Base-by-base conservation (phyloP, 2,797 vertebrate genomes). In the Zonotrichia albicollis region DNA sequence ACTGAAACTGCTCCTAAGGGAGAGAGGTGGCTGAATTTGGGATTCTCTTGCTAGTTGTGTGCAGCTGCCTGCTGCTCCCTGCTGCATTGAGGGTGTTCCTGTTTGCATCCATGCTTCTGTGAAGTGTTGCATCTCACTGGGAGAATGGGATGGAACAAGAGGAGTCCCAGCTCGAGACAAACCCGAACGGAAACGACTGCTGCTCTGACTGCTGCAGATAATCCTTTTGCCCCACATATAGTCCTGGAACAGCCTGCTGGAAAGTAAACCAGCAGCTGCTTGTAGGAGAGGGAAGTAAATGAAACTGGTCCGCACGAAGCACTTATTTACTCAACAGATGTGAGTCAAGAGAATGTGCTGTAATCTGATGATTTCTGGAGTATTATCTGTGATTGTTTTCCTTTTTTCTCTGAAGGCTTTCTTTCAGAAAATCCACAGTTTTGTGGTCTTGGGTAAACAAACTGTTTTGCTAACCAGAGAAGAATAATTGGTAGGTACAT, bases 301-400 rank as follows among this genome's bases (percentile, higher is more conserved):
- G 89, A 92, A 92, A 84, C 78, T 73, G 73, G 66, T 94, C 9
- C 0, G 65, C 87, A 74, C 9, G 1, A 78, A 94, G 76, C 80
- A 73, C n/a, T 95, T 96, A 94, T 83, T 96, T 96, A 87, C 90
- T 94, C 94, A 95, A 95, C 94, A 96, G 95, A 94, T 96, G 93
- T 81, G 92, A 92, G 81, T 92, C 77, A 83, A 84, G 85, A 91
- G 71, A 91, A 83, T 53, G 89, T 89, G 85, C 89, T 76, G 65
- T 95, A 96, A 95, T 96, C 92, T 93, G 91, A 78, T 90, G 91
- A 89, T 96, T 97, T 97, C 95, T 95, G 66, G 75, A 84, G 94
- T 90, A 90, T 96, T 96, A 95, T 92, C 90, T 95, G 51, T 95
- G 89, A 92, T 94, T 96, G 93, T 79, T 95, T 91, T 94, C 77